phyloP scores from a whole-genome alignment of 64 coral and sea anemone genomes.

The Astreopora myriophthalma region DNA sequence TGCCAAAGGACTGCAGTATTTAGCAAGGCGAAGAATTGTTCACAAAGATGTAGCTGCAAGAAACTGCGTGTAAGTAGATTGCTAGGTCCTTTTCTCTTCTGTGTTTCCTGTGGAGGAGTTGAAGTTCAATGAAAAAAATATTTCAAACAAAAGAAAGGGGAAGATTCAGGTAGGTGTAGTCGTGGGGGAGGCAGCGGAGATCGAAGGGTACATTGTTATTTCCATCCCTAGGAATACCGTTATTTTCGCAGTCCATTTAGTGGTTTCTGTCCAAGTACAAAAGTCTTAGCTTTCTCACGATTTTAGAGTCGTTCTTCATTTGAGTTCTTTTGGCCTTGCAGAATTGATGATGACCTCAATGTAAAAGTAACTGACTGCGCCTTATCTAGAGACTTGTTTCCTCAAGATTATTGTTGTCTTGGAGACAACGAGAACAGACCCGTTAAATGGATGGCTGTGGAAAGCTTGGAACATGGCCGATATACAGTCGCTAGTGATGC shows the following conservation, averaged over 20 bases:
- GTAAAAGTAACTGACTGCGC: constrained; percentile 97
- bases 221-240: no score
- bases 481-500: constrained; percentile 88
- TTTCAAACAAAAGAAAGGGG: no score
- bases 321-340: neutral
- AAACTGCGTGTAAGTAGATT: constrained; percentile 94
- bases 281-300: no score
- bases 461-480: constrained; percentile 83
- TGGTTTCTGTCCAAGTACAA: no score
- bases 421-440: constrained; percentile 97
- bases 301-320: no score
- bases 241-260: no score
- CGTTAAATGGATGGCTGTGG: constrained; percentile 99
- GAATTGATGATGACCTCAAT: constrained; percentile 93
- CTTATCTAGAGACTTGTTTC: constrained; percentile 89
- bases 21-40: constrained; percentile 86
- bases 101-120: no score
- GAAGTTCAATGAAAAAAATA: no score
- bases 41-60: constrained; percentile 97
- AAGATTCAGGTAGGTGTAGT: no score
- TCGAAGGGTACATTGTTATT: no score
- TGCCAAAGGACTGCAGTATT: constrained; percentile 95
- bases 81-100: neutral
- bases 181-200: no score
- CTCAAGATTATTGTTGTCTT: constrained; percentile 89